Evolutionary conservation across 1,140 invertebrate genomes (phyloP).

Genomic region (Copidosoma floridanum): DNA sequence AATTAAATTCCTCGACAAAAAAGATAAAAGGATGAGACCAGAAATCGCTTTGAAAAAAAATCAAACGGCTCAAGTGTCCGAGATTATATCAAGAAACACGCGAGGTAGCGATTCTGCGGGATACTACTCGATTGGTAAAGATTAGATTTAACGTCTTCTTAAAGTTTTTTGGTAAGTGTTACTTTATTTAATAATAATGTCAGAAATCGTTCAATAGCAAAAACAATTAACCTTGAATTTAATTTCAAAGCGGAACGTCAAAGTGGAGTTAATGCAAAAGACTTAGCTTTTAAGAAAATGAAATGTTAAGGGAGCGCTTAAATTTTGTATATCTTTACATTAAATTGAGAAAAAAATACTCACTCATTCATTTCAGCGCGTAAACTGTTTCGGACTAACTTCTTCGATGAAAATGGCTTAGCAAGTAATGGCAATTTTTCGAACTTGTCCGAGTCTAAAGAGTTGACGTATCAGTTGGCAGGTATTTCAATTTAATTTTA

Average conservation of each 20-base stretch:
- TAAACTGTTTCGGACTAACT: too few species aligned
- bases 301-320: too few species aligned
- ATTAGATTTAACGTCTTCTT: constrained; percentile 17
- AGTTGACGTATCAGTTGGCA: too few species aligned
- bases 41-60: not conserved
- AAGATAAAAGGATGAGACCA: not conserved
- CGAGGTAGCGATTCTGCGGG: constrained; percentile 4
- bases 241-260: constrained; percentile 30
- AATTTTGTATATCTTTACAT: too few species aligned
- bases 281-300: constrained; percentile 7
- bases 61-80: constrained; percentile 1
- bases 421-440: too few species aligned
- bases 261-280: constrained; percentile 23
- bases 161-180: not conserved
- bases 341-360: too few species aligned
- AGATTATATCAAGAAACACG: constrained; percentile 6
- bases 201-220: constrained; percentile 13
- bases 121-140: constrained; percentile 23
- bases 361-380: constrained; percentile 8
- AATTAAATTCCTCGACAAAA: not conserved
- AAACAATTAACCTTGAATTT: constrained; percentile 27
- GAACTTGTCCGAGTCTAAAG: too few species aligned
- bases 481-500: too few species aligned
- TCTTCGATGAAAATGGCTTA: too few species aligned
- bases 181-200: not conserved